Percentiles rank a stretch among this genome's conserved stretches.
phyloP scores from a whole-genome alignment of 2,113 vertebrate genomes.

The Malurus cyaneus region DNA sequence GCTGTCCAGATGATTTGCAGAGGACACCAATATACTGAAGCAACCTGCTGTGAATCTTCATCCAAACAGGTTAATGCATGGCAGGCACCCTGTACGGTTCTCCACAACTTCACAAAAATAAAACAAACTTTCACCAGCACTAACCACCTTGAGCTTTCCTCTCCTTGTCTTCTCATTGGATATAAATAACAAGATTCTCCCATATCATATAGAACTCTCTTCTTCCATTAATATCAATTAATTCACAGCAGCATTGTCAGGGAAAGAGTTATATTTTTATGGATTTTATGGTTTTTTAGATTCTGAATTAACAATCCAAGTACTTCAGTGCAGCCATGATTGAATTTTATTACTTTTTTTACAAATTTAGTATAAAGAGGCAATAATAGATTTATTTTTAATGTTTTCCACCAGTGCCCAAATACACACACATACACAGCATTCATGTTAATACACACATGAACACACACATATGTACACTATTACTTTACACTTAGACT shows the following conservation, averaged over 20 bases:
- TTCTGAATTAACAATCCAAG: not conserved
- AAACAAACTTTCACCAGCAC: constrained; percentile 35
- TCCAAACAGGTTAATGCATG: constrained; percentile 80
- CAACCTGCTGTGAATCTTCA: constrained; percentile 88
- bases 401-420: not conserved
- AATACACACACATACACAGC: accelerated
- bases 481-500: not conserved
- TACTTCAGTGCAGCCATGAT: not conserved
- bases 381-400: not conserved
- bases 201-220: not conserved
- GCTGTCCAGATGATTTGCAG: constrained; percentile 92
- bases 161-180: constrained; percentile 28
- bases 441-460: not conserved
- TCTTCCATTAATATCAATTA: not conserved
- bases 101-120: constrained; percentile 57
- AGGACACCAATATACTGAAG: constrained; percentile 72
- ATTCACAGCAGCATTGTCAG: not conserved
- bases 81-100: constrained; percentile 76
- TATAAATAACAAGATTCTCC: constrained; percentile 28
- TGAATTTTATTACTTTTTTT: not conserved
- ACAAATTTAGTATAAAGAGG: not conserved
- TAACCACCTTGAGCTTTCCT: not conserved
- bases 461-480: not conserved
- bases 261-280: not conserved
- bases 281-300: not conserved